Evolutionary conservation across 2,797 vertebrate species (phyloP).

Genomic region (Acanthiza pusilla): DNA sequence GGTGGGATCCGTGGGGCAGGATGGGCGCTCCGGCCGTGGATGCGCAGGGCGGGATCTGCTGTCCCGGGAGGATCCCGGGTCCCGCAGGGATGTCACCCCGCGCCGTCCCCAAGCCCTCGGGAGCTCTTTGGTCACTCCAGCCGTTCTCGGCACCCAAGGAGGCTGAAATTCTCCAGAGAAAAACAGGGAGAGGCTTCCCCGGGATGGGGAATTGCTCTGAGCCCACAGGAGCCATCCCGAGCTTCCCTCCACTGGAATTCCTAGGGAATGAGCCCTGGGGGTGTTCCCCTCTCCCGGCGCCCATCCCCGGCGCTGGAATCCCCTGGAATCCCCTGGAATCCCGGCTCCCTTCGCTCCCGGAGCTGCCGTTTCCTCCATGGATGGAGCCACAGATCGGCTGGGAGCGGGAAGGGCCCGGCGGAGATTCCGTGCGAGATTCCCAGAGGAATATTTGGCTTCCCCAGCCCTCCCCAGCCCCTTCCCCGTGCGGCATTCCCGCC

Average conservation of each 20-base stretch:
- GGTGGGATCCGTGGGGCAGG: no score
- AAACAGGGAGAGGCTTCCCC: background rate
- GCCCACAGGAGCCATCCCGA: background rate
- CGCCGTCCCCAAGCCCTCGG: background rate
- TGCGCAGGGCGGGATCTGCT: background rate
- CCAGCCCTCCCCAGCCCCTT: background rate
- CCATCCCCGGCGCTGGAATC: rapidly evolving
- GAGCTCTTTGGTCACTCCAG: background rate
- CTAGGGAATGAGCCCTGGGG: no score
- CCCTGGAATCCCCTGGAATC: background rate
- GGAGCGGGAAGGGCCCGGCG: background rate
- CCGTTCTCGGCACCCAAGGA: background rate
- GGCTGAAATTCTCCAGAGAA: background rate
- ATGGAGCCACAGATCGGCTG: constrained; percentile 15
- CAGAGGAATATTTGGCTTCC: no score
- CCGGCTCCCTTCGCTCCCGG: background rate
- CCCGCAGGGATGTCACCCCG: background rate
- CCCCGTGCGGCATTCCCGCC: background rate
- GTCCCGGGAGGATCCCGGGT: rapidly evolving
- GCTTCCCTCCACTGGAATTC: background rate
- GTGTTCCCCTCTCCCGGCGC: rapidly evolving
- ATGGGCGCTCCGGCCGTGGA: no score
- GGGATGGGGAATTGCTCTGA: background rate
- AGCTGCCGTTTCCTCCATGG: constrained; percentile 1
- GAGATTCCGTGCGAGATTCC: background rate